A percentile compares a stretch with the other conserved stretches of the same genome.
These are phyloP conservation scores for Dexiosoma caninum DNA, from an alignment of 2,888 invertebrate species.

Conservation along the genomic window DNA sequence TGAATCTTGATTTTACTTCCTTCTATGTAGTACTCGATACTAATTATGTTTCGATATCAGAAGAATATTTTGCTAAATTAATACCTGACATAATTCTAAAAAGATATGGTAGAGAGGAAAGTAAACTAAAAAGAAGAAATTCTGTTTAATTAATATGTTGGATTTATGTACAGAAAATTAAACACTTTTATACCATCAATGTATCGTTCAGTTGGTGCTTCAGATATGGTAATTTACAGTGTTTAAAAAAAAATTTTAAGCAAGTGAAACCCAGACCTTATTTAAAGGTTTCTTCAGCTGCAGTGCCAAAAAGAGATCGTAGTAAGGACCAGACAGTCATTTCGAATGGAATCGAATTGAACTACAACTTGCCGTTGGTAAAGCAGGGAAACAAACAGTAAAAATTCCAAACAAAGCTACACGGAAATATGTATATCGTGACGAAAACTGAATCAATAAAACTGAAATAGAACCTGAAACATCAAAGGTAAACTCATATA, in stretches of 20 bases:
- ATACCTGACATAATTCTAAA: conserved; percentile 33
- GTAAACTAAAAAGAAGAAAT: neutral
- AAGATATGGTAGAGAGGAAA: conserved; percentile 36
- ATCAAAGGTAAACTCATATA: no score
- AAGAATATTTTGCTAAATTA: conserved; percentile 45
- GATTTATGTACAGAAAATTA: conserved; percentile 26
- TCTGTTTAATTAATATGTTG: neutral
- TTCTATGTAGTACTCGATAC: conserved; percentile 2
- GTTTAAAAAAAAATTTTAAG: conserved; percentile 13
- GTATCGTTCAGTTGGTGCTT: conserved; percentile 27
- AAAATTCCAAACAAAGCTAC: no score
- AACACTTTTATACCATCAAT: conserved; percentile 32
- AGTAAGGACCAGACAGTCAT: neutral
- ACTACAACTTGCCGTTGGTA: neutral
- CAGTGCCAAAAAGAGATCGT: neutral
- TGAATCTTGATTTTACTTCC: no score
- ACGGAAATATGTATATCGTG: neutral
- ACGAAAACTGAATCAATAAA: neutral
- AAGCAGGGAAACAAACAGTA: neutral
- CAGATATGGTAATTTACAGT: conserved; percentile 6
- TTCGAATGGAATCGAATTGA: neutral
- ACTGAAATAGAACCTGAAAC: no score
- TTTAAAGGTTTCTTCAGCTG: neutral
- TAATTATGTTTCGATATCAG: conserved; percentile 33
- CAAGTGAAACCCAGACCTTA: neutral